Evolutionary conservation across 2,888 invertebrate genomes (phyloP), one percentile per base, ranked within the genome.

Genomic region (Lysandra bellargus): DNA sequence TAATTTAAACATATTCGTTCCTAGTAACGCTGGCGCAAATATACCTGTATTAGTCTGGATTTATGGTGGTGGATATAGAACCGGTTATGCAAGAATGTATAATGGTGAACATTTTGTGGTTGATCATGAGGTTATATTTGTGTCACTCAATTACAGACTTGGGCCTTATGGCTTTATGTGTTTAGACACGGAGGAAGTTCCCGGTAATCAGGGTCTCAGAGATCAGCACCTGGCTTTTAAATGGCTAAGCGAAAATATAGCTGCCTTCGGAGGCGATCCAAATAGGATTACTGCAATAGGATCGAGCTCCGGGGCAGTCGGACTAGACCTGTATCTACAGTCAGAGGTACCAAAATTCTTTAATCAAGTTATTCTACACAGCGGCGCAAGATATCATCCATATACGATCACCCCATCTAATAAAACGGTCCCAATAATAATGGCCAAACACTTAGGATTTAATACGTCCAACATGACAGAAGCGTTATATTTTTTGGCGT

Each of bases 91-190:
- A 9, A 86, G 85, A 0, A 82, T 86, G 78, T 76, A 80, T 12
- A 0, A 57, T 0, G 88, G 87, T 44, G 87, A 84, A 4, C 85
- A 83, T 81, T 86, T 86, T 84, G 84, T 88, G 79, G 84, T 83
- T 79, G 82, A 85, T 83, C 85, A 88, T 6, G 83, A 84, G 12
- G 83, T 92, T 14, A 79, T 80, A 74, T 69, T 92, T 61, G 92
- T 92, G 0, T 90, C 92, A 1, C 80, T 91, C 2, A 92, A 92
- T 81, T 92, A 90, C 80, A 86, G 92, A 78, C 83, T 91, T 0
- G 89, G 81, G 3, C 64, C 74, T 2, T 82, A 79, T 76, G 83
- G 83, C 7, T 83, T 89, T 79, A 83, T 89, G 14, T 86, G 86
- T 80, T 80, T 88, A 12, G 87, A 87, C 49, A 84, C 83, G 14